Conservation (phyloP, 2,888 invertebrate species). For the Drosophila ezoana region DNA sequence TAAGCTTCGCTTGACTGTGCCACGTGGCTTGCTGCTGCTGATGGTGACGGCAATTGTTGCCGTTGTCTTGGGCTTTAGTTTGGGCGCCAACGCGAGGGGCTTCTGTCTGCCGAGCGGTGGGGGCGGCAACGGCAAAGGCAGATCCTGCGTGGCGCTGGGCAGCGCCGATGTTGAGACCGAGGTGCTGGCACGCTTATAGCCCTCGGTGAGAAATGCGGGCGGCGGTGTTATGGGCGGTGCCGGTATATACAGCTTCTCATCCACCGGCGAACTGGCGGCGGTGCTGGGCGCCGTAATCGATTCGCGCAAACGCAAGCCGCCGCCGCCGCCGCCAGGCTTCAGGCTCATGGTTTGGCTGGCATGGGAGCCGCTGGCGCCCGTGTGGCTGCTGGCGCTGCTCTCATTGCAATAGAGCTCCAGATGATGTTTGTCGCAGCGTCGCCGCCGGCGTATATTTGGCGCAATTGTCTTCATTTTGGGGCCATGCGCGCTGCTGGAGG, state of each 20-base stretch:
- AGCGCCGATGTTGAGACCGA: conserved; percentile 77
- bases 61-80: conserved; percentile 69
- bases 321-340: conserved; percentile 33
- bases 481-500: conserved; percentile 48
- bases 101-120: conserved; percentile 40
- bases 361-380: background rate
- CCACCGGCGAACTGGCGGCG: conserved; percentile 79
- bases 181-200: conserved; percentile 85
- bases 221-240: conserved; percentile 89
- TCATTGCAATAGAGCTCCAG: conserved; percentile 85
- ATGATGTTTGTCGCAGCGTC: conserved; percentile 88
- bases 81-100: conserved; percentile 49
- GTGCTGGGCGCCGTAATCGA: conserved; percentile 73
- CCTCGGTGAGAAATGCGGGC: conserved; percentile 88
- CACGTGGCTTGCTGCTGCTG: conserved; percentile 70
- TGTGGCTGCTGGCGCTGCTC: conserved; percentile 17
- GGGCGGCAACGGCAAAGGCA: conserved; percentile 23
- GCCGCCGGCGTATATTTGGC: conserved; percentile 87
- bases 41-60: conserved; percentile 73
- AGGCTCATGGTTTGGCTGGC: conserved; percentile 45
- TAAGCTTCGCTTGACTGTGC: conserved; percentile 76
- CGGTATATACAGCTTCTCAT: conserved; percentile 81
- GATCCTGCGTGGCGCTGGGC: conserved; percentile 61
- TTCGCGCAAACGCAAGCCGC: conserved; percentile 60
- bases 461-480: conserved; percentile 88